phyloP scores from a whole-genome alignment of 2,797 vertebrate species.

The Pyrocephalus nanus region DNA sequence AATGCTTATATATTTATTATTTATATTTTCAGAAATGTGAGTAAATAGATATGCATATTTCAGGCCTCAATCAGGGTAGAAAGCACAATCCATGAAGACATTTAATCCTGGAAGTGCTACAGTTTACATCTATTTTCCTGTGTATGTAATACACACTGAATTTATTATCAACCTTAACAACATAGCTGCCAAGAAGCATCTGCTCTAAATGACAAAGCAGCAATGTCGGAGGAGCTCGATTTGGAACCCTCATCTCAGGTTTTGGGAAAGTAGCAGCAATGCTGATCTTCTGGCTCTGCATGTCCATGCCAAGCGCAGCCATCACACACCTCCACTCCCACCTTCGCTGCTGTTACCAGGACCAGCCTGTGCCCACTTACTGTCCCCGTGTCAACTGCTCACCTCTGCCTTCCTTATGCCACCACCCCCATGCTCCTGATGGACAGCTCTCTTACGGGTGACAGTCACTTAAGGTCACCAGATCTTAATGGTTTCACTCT shows the following conservation, averaged over 20 bases:
- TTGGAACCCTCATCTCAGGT: not conserved
- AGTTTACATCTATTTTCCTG: not conserved
- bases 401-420: not conserved
- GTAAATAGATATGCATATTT: not conserved
- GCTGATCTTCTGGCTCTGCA: not conserved
- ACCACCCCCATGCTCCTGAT: not conserved
- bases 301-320: accelerated
- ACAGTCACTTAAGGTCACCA: not conserved
- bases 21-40: not conserved
- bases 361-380: not conserved
- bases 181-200: not conserved
- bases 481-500: not conserved
- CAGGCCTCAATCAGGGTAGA: not conserved
- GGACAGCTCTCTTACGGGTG: not conserved
- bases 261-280: not conserved
- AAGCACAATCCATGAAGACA: not conserved
- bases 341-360: not conserved
- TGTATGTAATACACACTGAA: not conserved
- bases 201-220: not conserved
- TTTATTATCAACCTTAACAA: not conserved
- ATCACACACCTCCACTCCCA: accelerated
- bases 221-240: not conserved
- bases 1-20: not conserved
- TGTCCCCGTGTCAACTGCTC: not conserved
- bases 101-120: not conserved